Base-by-base conservation (phyloP, 2,113 vertebrate genomes). In the Hyperoodon ampullatus region DNA sequence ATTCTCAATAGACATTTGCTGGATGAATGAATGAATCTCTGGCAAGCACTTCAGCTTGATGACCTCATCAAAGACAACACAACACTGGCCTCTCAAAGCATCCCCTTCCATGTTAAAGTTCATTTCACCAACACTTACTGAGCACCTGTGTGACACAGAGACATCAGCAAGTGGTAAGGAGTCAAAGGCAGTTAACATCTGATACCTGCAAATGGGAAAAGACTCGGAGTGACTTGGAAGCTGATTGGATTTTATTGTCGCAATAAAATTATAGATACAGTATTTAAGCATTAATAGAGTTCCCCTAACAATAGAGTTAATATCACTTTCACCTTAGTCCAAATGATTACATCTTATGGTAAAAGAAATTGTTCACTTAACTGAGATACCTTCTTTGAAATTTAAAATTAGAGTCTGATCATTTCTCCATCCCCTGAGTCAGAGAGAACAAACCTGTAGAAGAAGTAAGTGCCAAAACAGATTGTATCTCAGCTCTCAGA, bases 21-120 rank as follows among this genome's bases (percentile, higher is more conserved):
- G 28, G 65, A 60, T 88, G 89, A 80, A 82, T 85, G 90, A 82
- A 47, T 70, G 71, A 84, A 70, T 85, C n/a, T 83, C 66, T 86
- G 28, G 68, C 55, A 93, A 68, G 28, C 42, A 78, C 28, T 82
- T 95, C 19, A 61, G 13, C 71, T n/a, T 71, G 53, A 71, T 93
- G 1, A 10, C 39, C 24, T 93, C 39, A 63, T 35, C 55, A 66
- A 44, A 81, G 26, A 93, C 33, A 87, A 53, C 26, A 93, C 50
- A n/a, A 23, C 24, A 50, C 8, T 24, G 24, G 7, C 18, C 42
- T 95, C 28, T 92, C 60, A 82, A 60, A 89, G 33, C 30, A 24
- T 53, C 21, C 2, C 14, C 13, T 47, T 42, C 47, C 47, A 0
- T 61, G 19, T 83, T 74, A 8, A 66, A 55, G 71, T 74, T 44